Base-by-base conservation (phyloP, 2,797 vertebrate species). In the Gallinago stenura region DNA sequence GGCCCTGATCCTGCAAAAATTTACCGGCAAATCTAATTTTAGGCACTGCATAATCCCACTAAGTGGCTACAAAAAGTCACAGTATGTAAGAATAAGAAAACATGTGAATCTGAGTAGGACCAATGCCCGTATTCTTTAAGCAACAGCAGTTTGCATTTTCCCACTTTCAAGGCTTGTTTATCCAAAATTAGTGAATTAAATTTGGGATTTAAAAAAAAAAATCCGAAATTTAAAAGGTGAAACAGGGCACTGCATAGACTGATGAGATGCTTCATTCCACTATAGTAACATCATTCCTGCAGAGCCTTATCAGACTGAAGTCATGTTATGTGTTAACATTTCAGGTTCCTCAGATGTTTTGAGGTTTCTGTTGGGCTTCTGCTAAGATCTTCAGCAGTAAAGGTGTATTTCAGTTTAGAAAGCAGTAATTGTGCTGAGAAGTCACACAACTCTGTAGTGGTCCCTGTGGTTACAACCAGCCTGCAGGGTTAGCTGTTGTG, bases 371-470 rank as follows among this genome's bases (percentile, higher is more conserved):
- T 30, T 43, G 54, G n/a, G 10, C 50, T 92, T 85, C 51, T 81
- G 54, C 37, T 66, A 16, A 41, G 15, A 37, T 80, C 4, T 17
- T 53, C 31, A n/a, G 13, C 45, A 54, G 28, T 48, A 46, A 81
- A 72, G 41, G 17, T 65, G 20, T 6, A 31, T 18, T 83, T 86
- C 15, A 25, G 39, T 72, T 82, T 54, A 57, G 76, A 50, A 72
- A 69, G 57, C 17, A 58, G 35, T 41, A 46, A 28, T 6, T 0
- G 20, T 60, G 54, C 50, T 37, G 46, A 71, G 43, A 8, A 37
- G 22, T 82, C 30, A 31, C 19, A 30, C 0, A 2, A 4, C 28
- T 33, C 24, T n/a, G 4, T 8, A 41, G 66, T 3, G 10, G 28
- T 72, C 12, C 31, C 2, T 22, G 68, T 51, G 48, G 64, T 66